phyloP scores from a whole-genome alignment of 2,797 vertebrate genomes.

The Phylloscopus collybita region DNA sequence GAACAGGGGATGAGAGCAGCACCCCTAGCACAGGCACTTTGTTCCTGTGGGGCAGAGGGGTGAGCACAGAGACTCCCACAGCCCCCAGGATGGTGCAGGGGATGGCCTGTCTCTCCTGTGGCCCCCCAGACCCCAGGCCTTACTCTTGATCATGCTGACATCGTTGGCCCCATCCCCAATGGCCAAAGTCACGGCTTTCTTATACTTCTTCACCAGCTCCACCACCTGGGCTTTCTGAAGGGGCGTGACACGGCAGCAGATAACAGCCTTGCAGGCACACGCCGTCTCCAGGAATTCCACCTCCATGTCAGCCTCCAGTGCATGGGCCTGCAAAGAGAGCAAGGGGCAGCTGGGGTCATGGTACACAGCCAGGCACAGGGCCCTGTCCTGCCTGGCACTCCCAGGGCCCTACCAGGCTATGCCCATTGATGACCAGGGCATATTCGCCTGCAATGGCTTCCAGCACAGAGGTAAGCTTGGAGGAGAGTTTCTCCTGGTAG shows the following conservation, averaged over 20 bases:
- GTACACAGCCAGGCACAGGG: rapidly evolving
- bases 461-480: slow-evolving; percentile 78
- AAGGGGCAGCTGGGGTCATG: not conserved
- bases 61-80: not conserved
- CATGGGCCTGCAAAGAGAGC: slow-evolving; percentile 83
- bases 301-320: slow-evolving; percentile 93
- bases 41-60: not conserved
- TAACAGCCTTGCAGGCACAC: slow-evolving; percentile 89
- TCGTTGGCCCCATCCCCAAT: slow-evolving; percentile 95
- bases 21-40: not conserved
- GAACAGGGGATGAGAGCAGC: not conserved
- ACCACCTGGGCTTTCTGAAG: slow-evolving; percentile 96
- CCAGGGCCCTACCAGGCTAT: slow-evolving; percentile 86
- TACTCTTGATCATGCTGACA: slow-evolving; percentile 98
- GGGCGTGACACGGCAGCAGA: slow-evolving; percentile 95
- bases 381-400: not conserved
- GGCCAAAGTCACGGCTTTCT: slow-evolving; percentile 92
- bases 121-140: slow-evolving; percentile 51
- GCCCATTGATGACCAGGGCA: slow-evolving; percentile 89
- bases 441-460: slow-evolving; percentile 92
- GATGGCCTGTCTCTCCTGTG: not conserved
- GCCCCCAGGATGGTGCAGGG: not conserved
- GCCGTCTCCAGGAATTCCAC: slow-evolving; percentile 88
- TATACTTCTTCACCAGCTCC: slow-evolving; percentile 93
- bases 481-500: slow-evolving; percentile 70